A percentile compares a stretch with the other conserved stretches of the same genome.
Conservation (phyloP, 2,113 vertebrate species). For the Phyllostomus hastatus region DNA sequence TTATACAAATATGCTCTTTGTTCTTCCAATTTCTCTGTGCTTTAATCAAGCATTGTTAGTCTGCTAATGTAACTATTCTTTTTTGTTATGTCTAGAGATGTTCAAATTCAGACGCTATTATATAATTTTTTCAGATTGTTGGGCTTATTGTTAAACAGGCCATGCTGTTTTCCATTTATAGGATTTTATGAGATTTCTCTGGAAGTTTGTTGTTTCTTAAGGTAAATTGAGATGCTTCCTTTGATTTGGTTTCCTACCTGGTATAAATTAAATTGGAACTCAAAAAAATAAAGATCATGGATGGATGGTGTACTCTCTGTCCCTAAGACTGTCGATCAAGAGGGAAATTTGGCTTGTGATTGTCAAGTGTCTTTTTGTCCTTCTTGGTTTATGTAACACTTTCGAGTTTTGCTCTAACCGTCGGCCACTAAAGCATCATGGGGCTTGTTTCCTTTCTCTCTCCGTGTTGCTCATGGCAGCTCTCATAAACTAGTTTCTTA, state of each 20-base stretch:
- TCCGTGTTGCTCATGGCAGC: background rate
- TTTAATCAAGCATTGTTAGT: background rate
- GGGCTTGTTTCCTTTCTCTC: background rate
- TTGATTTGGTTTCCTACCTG: background rate
- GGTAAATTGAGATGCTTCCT: background rate
- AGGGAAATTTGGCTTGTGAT: background rate
- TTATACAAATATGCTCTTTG: background rate
- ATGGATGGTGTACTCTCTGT: background rate
- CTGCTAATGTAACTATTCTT: background rate
- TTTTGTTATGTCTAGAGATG: slow-evolving; percentile 18
- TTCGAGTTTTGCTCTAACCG: background rate
- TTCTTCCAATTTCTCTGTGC: background rate
- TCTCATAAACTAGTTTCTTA: background rate
- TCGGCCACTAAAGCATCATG: background rate
- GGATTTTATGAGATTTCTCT: slow-evolving; percentile 24
- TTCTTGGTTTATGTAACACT: background rate
- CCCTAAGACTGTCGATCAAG: background rate
- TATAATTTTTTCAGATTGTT: background rate
- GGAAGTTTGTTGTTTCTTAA: background rate
- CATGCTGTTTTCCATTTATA: background rate
- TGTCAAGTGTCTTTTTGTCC: background rate
- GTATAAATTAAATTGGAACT: background rate
- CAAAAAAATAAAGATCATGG: background rate
- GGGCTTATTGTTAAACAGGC: background rate
- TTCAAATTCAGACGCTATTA: background rate